Conservation (phyloP, 2,113 vertebrate species). For the Aramus guarauna region DNA sequence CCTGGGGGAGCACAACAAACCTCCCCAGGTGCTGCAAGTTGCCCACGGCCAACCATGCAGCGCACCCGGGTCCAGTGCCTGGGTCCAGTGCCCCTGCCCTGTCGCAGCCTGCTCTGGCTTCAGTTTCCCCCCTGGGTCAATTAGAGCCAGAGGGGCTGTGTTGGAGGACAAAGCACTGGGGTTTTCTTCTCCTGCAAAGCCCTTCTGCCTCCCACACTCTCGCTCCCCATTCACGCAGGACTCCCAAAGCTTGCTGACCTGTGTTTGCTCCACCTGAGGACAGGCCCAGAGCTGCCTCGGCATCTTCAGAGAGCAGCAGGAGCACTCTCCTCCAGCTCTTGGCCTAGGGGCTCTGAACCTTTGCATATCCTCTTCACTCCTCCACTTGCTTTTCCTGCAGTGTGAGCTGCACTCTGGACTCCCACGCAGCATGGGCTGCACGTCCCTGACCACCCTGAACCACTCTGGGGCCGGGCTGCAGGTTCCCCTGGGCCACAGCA, state of each 20-base stretch:
- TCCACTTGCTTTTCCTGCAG: not conserved
- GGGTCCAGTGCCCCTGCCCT: rapidly evolving
- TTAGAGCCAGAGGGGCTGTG: not conserved
- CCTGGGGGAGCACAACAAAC: not conserved
- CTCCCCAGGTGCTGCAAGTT: not conserved
- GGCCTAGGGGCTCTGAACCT: not conserved
- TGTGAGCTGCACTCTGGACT: rapidly evolving
- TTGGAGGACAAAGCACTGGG: not conserved
- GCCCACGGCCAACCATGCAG: rapidly evolving
- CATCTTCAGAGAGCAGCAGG: not conserved
- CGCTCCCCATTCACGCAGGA: not conserved
- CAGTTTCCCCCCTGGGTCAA: not conserved
- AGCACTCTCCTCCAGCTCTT: rapidly evolving
- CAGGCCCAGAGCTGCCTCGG: not conserved
- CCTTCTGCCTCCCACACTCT: not conserved
- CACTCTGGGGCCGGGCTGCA: not conserved
- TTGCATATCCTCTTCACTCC: not conserved
- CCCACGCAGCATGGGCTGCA: not conserved
- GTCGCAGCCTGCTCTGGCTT: not conserved
- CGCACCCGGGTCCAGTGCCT: rapidly evolving
- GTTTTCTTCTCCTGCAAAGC: not conserved
- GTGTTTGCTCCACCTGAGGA: rapidly evolving
- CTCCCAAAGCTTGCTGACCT: rapidly evolving
- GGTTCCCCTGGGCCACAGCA: not conserved
- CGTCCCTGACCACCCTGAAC: not conserved